phyloP scores from a whole-genome alignment of 2,888 invertebrate genomes.

The Cryptus armator region DNA sequence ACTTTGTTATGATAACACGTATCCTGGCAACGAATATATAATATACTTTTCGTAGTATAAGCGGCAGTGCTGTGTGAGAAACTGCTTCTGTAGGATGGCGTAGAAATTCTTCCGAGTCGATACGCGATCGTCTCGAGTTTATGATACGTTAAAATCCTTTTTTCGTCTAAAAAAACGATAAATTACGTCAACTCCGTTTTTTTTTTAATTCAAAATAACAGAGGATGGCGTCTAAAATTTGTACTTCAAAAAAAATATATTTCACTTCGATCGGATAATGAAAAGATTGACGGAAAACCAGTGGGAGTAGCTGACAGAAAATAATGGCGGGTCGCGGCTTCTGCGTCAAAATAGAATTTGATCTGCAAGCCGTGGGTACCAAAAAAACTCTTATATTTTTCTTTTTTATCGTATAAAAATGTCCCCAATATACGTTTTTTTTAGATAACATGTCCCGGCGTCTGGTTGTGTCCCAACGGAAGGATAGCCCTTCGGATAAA shows the following conservation, averaged over 20 bases:
- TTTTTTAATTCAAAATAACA: neutral
- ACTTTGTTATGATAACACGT: conserved; percentile 68
- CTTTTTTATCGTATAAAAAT: conserved; percentile 9
- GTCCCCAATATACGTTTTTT: conserved; percentile 57
- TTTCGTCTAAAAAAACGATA: neutral
- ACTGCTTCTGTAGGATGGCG: conserved; percentile 12
- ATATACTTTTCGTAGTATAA: neutral
- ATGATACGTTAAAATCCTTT: conserved; percentile 12
- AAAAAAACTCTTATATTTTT: conserved; percentile 18
- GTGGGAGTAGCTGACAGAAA: conserved; percentile 32
- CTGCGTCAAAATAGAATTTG: conserved; percentile 80
- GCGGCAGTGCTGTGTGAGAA: neutral
- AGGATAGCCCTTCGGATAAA: conserved; percentile 90
- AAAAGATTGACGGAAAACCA: neutral
- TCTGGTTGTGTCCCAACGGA: conserved; percentile 94
- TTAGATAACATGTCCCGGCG: conserved; percentile 94
- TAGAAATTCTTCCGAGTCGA: conserved; percentile 9
- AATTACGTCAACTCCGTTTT: neutral
- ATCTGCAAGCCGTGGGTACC: conserved; percentile 82
- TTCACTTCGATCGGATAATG: neutral
- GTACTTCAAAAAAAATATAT: neutral
- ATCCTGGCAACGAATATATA: conserved; percentile 67
- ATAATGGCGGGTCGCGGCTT: conserved; percentile 82
- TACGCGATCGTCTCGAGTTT: conserved; percentile 4
- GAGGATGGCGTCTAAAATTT: neutral